A percentile compares a stretch with the other conserved stretches of the same genome.
Conservation (phyloP, 1,140 invertebrate species). For the Subanguina moxae region DNA sequence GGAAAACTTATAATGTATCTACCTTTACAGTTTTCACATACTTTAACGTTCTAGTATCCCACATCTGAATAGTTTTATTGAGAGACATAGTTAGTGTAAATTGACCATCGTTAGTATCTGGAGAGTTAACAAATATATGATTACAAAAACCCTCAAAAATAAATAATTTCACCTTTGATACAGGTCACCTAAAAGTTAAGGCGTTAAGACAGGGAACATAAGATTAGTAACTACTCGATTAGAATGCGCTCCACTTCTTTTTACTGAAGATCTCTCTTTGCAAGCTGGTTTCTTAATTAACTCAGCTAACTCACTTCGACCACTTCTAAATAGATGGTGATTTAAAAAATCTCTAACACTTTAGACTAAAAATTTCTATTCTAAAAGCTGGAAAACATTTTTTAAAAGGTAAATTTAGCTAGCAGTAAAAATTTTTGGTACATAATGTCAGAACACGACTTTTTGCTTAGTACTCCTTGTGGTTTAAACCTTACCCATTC, state of each 20-base stretch:
- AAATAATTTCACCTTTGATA: no score
- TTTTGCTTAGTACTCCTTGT: no score
- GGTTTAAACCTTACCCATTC: no score
- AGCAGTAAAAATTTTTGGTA: no score
- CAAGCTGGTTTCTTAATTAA: neutral
- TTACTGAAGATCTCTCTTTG: neutral
- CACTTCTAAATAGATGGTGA: slow-evolving; percentile 4
- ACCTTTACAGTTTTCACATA: neutral
- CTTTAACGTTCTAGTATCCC: neutral
- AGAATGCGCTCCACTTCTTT: neutral
- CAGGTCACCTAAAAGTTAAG: no score
- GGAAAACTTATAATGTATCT: neutral
- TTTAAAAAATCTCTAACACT: no score
- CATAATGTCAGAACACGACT: no score
- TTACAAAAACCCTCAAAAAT: no score
- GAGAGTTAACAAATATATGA: neutral
- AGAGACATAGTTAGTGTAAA: neutral
- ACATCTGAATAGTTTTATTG: neutral
- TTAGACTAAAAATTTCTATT: no score
- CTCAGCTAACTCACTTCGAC: neutral
- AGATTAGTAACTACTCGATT: neutral
- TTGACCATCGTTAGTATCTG: neutral
- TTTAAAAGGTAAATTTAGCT: no score
- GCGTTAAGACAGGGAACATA: no score
- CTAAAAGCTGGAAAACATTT: no score